A percentile compares a stretch with the other conserved stretches of the same genome.
Conservation (phyloP, 2,888 invertebrate genomes). For the Rhagophthalmus giganteus region DNA sequence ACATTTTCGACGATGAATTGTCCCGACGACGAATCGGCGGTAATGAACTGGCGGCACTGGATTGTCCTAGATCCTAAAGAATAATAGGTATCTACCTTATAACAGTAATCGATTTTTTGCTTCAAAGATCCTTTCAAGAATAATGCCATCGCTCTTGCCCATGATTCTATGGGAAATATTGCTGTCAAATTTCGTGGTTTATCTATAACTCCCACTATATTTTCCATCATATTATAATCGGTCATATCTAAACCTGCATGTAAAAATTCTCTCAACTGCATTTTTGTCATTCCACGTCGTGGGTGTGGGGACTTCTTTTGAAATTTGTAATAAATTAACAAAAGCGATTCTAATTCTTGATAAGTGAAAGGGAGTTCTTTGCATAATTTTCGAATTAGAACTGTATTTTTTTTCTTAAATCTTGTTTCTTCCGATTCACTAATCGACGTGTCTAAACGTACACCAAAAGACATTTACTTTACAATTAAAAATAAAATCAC, state of each 20-base stretch:
- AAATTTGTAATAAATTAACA: slow-evolving; percentile 59
- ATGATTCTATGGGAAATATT: slow-evolving; percentile 59
- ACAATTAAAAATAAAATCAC: not conserved
- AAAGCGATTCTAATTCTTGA: slow-evolving; percentile 62
- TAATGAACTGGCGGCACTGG: too few relatives aligned
- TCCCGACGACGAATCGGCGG: too few relatives aligned
- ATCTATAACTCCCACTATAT: slow-evolving; percentile 64
- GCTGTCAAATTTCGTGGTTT: slow-evolving; percentile 51
- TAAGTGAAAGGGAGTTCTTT: slow-evolving; percentile 63
- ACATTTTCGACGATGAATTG: too few relatives aligned
- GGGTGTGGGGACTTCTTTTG: slow-evolving; percentile 49
- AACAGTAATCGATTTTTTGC: slow-evolving; percentile 69
- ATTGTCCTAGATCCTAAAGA: too few relatives aligned
- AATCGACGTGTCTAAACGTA: slow-evolving; percentile 60
- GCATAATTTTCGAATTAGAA: slow-evolving; percentile 60
- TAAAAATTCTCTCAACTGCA: slow-evolving; percentile 65
- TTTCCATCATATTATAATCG: slow-evolving; percentile 64
- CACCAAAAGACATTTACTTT: slow-evolving; percentile 29
- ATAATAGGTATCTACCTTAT: slow-evolving; percentile 61
- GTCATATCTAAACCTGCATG: slow-evolving; percentile 62
- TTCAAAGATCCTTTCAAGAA: slow-evolving; percentile 69
- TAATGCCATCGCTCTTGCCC: slow-evolving; percentile 68
- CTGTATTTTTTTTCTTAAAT: slow-evolving; percentile 64
- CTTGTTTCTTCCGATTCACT: slow-evolving; percentile 69
- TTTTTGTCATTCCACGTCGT: slow-evolving; percentile 53